Base-by-base conservation (phyloP, 2,888 invertebrate genomes). In the Fragum whitleyi region DNA sequence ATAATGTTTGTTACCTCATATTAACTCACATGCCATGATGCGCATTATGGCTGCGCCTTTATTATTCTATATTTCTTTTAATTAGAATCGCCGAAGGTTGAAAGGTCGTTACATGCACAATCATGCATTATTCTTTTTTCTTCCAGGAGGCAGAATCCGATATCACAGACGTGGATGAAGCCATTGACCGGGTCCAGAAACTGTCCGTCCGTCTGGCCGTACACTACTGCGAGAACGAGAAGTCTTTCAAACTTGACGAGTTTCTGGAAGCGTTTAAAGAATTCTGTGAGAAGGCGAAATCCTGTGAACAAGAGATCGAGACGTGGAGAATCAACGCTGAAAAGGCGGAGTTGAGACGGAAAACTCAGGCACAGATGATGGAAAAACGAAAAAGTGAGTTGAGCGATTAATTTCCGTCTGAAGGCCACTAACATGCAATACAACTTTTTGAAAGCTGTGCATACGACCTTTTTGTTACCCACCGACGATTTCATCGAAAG, bases 181-280 rank as follows among this genome's bases (percentile, higher is more conserved):
- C 87, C 0, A 81, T 91, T 26, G 90, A 90, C 0, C 79, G 90
- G 16, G 80, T 92, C 7, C 72, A 86, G 39, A 89, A 88, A 65
- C 83, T 89, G 77, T 96, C 97, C 47, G 95, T 95, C 83, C 96
- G 97, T 81, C 95, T 99, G 42, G 96, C 98, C 0, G 97, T 97
- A 73, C 98, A 98, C 95, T 98, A 98, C 94, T 99, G 99, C 94
- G 99, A 99, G 94, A 98, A 99, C 92, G 95, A 96, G 0, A 96
- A 96, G 73, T 96, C 96, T 0, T 99, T 99, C 93, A 98, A 97
- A 93, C 95, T 98, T 51, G 98, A 98, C 93, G 98, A 99, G 93
- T 98, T 98, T 92, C 97, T 98, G 91, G 96, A 97, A 94, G 96
- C 97, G 86, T 96, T 99, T 92, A 96, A 97, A 90, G 96, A 96